Evolutionary conservation across 2,797 vertebrate species (phyloP), one percentile per base, ranked within the genome.

Genomic region (Phataginus tetradactyla): DNA sequence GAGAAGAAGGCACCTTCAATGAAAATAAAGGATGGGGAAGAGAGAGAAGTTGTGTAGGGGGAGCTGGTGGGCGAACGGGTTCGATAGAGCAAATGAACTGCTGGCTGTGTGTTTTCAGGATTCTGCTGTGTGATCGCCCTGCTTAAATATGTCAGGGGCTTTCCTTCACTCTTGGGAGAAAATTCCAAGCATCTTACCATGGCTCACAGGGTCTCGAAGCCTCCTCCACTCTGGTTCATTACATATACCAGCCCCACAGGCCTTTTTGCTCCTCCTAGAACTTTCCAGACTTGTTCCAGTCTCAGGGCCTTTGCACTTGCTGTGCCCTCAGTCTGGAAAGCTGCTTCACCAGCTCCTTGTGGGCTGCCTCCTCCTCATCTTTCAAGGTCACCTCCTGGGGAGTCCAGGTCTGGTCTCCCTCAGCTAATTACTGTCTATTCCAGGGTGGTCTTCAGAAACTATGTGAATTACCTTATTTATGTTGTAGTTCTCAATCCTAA

Each of bases 1-100:
- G 57, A 68, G 32, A 78, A 37, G 49, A 74, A 45, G 45, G 45
- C 1, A 2, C 10, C 17, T 7, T 29, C 66, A 59, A 80, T 29
- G 32, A 53, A 51, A n/a, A 39, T 29, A 37, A n/a, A 39, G 68
- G n/a, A 37, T 13, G 6, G 9, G 5, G 10, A 3, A 12, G 51
- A 37, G 9, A 66, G 39, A 53, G n/a, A 79, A 68, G 4, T 20
- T 3, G 0, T 1, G 6, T 10, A 2, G n/a, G 23, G 6, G 49
- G 14, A 13, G 13, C 10, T 13, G 12, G 9, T 13, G 32, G 53
- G 25, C 10, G 51, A 75, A 37, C 63, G 0, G 27, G 45, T 45
- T 45, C 32, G 14, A 0, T 4, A 20, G 23, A 61, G 27, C 71
- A 77, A 51, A 39, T 5, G 15, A 86, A 74, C 17, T 1, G 4